Evolutionary conservation across 2,888 invertebrate genomes (phyloP).

Genomic region (Bhutanitis thaidina): DNA sequence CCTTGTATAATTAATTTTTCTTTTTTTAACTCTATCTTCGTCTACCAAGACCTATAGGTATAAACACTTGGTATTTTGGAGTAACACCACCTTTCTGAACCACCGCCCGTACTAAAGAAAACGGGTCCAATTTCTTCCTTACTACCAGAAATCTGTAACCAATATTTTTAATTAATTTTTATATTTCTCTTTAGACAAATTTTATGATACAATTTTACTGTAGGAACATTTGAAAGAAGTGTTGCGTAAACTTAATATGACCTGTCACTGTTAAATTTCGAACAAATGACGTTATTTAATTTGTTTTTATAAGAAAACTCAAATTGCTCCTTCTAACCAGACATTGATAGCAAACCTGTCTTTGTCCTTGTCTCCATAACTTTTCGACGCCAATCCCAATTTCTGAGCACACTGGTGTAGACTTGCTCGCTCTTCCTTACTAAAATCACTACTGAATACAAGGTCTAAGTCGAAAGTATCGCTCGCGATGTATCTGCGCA

Average conservation of each 20-base stretch:
- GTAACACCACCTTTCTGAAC: slow-evolving; percentile 60
- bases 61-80: slow-evolving; percentile 60
- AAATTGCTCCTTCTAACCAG: too few species aligned
- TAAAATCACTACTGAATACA: slow-evolving; percentile 78
- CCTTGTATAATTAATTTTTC: background rate
- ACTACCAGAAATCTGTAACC: slow-evolving; percentile 61
- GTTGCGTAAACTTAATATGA: too few species aligned
- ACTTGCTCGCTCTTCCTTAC: slow-evolving; percentile 81
- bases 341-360: slow-evolving; percentile 35
- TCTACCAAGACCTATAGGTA: slow-evolving; percentile 38
- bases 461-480: slow-evolving; percentile 78
- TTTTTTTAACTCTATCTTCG: slow-evolving; percentile 6
- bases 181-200: background rate
- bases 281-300: too few species aligned
- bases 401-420: slow-evolving; percentile 78
- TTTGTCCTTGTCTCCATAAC: slow-evolving; percentile 64
- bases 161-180: slow-evolving; percentile 20
- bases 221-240: too few species aligned
- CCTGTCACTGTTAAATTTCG: too few species aligned
- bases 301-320: too few species aligned
- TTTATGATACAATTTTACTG: too few species aligned
- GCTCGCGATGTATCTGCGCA: slow-evolving; percentile 51
- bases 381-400: slow-evolving; percentile 67
- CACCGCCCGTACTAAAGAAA: slow-evolving; percentile 50
- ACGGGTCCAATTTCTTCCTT: slow-evolving; percentile 60